Percentiles rank a stretch among this genome's conserved stretches.
Evolutionary conservation across 35 echinoderm and acorn worm genomes (phyloP).

Genomic region (Chiridota heheva): DNA sequence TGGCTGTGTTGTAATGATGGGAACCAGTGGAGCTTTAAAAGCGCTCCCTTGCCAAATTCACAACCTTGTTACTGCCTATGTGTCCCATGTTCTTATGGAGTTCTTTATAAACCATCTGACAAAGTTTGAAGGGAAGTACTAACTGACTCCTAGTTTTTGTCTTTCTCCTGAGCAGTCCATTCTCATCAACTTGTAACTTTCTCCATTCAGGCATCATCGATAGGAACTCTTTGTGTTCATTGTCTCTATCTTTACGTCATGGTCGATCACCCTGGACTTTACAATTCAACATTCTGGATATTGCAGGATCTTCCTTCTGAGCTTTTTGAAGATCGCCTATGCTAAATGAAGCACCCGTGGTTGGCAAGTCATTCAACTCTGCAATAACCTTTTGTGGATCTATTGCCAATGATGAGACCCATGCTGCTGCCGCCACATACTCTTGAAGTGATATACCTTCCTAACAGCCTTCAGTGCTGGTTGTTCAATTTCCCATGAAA

Average conservation of each 20-base stretch:
- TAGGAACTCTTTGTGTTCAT: background rate
- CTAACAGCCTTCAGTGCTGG: background rate
- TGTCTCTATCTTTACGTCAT: background rate
- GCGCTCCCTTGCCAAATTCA: slow-evolving; percentile 50
- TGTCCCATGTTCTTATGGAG: slow-evolving; percentile 70
- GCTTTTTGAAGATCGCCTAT: too few relatives aligned
- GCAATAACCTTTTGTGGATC: too few relatives aligned
- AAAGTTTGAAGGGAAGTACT: slow-evolving; percentile 37
- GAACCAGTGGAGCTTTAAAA: too few relatives aligned
- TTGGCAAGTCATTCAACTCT: too few relatives aligned
- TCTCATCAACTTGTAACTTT: slow-evolving; percentile 5
- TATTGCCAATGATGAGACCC: too few relatives aligned
- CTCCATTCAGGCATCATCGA: slow-evolving; percentile 40
- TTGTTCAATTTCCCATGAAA: background rate
- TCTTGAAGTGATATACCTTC: background rate
- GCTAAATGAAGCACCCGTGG: too few relatives aligned
- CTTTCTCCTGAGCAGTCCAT: slow-evolving; percentile 26
- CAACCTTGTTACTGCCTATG: slow-evolving; percentile 20
- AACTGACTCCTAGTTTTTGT: slow-evolving; percentile 3
- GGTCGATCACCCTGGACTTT: background rate
- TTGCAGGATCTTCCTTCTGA: too few relatives aligned
- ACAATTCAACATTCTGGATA: background rate
- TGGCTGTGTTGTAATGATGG: too few relatives aligned
- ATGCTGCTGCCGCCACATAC: too few relatives aligned
- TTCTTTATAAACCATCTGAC: background rate